Base-by-base conservation (phyloP, 2,797 vertebrate genomes). In the Acanthiza pusilla region DNA sequence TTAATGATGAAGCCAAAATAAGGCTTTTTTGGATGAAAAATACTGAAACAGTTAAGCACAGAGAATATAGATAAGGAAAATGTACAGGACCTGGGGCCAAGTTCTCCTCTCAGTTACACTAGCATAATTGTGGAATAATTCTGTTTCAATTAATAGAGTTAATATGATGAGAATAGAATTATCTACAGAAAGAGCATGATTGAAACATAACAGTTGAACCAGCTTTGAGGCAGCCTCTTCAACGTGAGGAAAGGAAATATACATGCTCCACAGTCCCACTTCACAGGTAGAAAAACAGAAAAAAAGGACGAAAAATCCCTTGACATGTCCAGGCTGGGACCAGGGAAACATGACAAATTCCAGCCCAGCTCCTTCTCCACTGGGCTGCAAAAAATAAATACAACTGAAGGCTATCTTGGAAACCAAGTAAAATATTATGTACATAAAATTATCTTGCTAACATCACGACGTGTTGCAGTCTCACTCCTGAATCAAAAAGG, bases 141-240 rank as follows among this genome's bases (percentile, higher is more conserved):
- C 77, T 73, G 58, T 82, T 92, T 88, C 89, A 92, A 89, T 94
- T 96, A 96, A 96, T 91, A 65, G 92, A 80, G 68, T 91, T 84
- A 93, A 94, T 93, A 94, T 55, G 87, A 92, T 85, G 85, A 88
- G 77, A 93, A 94, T 53, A 66, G 60, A 84, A 86, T 93, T 83
- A 70, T 62, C 79, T 67, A 85, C 0, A 13, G 62, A 84, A 91
- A 57, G 65, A 89, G 36, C 13, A 17, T 83, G 91, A 89, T 70
- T 91, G 85, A 97, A 96, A 93, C 9, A 1, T 75, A 77, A 70
- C 43, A 32, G 68, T 77, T 4, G 3, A 83, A 10, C 26, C 72
- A 77, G 72, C 36, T 92, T 65, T 68, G 72, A 89, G 47, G 34
- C 13, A 58, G 47, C 40, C 22, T 27, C 54, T 58, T 58, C 14